phyloP scores from a whole-genome alignment of 1,140 invertebrate genomes.

The Drosophila sproati region DNA sequence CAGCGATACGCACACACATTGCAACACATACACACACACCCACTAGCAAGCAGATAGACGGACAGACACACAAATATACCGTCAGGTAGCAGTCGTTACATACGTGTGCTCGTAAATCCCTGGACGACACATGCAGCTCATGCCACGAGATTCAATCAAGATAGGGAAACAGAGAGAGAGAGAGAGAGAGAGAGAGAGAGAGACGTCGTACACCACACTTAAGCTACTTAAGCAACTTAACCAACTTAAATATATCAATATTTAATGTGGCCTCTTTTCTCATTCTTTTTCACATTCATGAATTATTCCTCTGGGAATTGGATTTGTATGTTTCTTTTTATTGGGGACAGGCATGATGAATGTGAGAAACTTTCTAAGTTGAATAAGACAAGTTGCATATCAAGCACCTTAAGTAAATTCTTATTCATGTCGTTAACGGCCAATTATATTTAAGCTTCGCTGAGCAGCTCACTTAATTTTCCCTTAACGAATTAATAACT shows the following conservation, averaged over 20 bases:
- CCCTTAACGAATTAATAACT: conserved; percentile 2
- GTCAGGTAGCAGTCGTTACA: conserved; percentile 16
- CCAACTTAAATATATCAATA: conserved; percentile 47
- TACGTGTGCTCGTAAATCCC: conserved; percentile 38
- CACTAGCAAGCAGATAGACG: neutral
- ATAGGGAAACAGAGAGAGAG: neutral
- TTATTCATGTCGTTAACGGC: neutral
- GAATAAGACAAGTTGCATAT: conserved; percentile 4
- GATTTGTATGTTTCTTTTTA: neutral
- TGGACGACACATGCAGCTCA: neutral
- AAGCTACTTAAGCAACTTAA: conserved; percentile 55
- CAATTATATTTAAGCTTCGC: neutral
- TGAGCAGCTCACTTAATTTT: neutral
- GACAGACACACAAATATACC: neutral
- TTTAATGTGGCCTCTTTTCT: conserved; percentile 15
- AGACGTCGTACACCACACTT: conserved; percentile 21
- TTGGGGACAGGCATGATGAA: neutral
- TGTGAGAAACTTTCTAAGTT: conserved; percentile 1
- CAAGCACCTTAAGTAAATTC: neutral
- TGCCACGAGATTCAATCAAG: conserved; percentile 19
- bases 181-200: neutral
- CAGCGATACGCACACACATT: conserved; percentile 8
- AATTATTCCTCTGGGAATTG: conserved; percentile 7
- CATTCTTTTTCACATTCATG: conserved; percentile 3
- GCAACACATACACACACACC: conserved; percentile 1